Evolutionary conservation across 1,140 invertebrate genomes (phyloP).

Genomic region (Coenobita brevimanus): DNA sequence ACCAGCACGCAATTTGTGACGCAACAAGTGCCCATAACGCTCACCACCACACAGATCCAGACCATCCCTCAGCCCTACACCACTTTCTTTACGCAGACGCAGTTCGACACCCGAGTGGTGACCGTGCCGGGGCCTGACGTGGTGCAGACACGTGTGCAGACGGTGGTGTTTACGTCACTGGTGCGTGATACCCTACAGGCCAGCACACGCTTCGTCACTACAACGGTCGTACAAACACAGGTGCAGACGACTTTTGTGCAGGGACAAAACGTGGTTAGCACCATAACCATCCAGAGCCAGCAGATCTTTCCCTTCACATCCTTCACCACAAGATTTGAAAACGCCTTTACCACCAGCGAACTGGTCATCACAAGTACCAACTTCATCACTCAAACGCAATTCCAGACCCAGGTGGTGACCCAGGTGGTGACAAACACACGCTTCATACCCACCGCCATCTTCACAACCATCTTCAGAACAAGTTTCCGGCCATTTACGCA

Average conservation of each 20-base stretch:
- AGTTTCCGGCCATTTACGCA: slow-evolving; percentile 31
- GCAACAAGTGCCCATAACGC: slow-evolving; percentile 26
- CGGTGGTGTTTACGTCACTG: slow-evolving; percentile 34
- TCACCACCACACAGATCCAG: slow-evolving; percentile 32
- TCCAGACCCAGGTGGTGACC: slow-evolving; percentile 36
- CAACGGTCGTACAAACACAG: slow-evolving; percentile 20
- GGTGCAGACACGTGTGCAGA: slow-evolving; percentile 36
- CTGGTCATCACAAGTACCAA: slow-evolving; percentile 44
- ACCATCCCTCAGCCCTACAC: slow-evolving; percentile 32
- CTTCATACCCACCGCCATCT: slow-evolving; percentile 34
- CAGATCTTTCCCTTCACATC: slow-evolving; percentile 41
- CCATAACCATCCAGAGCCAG: slow-evolving; percentile 23
- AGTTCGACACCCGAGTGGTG: slow-evolving; percentile 11
- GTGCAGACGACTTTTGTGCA: slow-evolving; percentile 27
- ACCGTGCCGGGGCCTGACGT: slow-evolving; percentile 40
- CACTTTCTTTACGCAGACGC: not conserved
- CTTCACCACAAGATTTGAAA: slow-evolving; percentile 32
- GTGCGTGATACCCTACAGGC: slow-evolving; percentile 5
- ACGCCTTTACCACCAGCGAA: slow-evolving; percentile 8
- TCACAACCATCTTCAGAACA: slow-evolving; percentile 31
- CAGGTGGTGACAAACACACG: slow-evolving; percentile 44
- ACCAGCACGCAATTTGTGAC: slow-evolving; percentile 31
- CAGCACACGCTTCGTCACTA: slow-evolving; percentile 34
- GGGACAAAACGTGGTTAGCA: slow-evolving; percentile 34
- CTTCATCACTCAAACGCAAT: slow-evolving; percentile 29